These are phyloP conservation scores for Amphibalanus amphitrite DNA, from an alignment of 1,140 invertebrate species.

Conservation along the genomic window DNA sequence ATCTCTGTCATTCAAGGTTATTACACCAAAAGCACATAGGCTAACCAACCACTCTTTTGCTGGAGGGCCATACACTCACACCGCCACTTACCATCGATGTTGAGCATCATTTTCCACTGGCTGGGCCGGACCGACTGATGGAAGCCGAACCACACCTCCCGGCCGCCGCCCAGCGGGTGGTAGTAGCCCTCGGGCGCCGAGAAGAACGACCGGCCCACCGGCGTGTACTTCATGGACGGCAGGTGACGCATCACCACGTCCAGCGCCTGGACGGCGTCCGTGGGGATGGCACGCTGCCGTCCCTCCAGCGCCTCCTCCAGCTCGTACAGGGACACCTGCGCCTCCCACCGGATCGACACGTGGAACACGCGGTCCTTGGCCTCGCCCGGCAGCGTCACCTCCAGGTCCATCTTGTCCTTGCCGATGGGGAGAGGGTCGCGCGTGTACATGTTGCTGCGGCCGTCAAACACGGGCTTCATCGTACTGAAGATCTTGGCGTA, in stretches of 20 bases:
- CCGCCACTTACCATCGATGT: conserved; percentile 86
- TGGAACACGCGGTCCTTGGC: conserved; percentile 97
- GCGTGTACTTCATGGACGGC: conserved; percentile 99
- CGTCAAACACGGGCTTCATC: conserved; percentile 97
- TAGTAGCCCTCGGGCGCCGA: conserved; percentile 96
- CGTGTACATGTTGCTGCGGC: conserved; percentile 95
- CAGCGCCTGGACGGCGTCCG: conserved; percentile 88
- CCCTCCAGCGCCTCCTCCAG: conserved; percentile 95
- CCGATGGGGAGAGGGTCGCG: conserved; percentile 92
- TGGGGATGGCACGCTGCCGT: conserved; percentile 86
- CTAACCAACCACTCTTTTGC: too few species aligned
- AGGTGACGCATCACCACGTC: conserved; percentile 99
- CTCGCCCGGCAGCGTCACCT: conserved; percentile 88
- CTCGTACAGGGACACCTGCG: conserved; percentile 87
- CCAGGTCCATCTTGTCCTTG: conserved; percentile 86
- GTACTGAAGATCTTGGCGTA: conserved; percentile 97
- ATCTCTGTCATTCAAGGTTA: too few species aligned
- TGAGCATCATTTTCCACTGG: conserved; percentile 99
- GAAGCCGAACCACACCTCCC: conserved; percentile 99
- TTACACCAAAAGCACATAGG: too few species aligned
- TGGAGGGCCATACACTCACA: too few species aligned
- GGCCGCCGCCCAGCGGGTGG: conserved; percentile 90
- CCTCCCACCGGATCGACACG: conserved; percentile 94
- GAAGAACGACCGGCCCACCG: conserved; percentile 97
- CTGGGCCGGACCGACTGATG: conserved; percentile 98